Evolutionary conservation across 2,888 invertebrate genomes (phyloP).

Genomic region (Diarsia mendica): DNA sequence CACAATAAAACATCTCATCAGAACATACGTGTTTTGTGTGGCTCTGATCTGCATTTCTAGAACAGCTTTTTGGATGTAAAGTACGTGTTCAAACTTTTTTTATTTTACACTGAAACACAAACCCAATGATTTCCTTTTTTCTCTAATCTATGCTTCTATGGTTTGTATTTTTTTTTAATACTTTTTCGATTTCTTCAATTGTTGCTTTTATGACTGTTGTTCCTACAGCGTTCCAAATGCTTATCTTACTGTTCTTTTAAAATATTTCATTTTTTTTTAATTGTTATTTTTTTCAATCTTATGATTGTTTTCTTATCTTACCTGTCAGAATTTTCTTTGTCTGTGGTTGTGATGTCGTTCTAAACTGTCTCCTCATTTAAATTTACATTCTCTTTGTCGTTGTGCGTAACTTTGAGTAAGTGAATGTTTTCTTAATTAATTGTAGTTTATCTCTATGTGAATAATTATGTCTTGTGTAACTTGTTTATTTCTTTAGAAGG

Average conservation of each 20-base stretch:
- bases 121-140: neutral
- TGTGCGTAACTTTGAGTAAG: slow-evolving; percentile 25
- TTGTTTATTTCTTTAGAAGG: slow-evolving; percentile 7
- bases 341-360: slow-evolving; percentile 8
- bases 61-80: slow-evolving; percentile 22
- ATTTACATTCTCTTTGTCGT: slow-evolving; percentile 23
- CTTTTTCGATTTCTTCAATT: neutral
- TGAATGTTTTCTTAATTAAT: slow-evolving; percentile 20
- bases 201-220: neutral
- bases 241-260: neutral
- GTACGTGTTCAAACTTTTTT: neutral
- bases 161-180: neutral
- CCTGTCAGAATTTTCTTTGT: neutral
- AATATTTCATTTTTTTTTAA: neutral
- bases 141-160: neutral
- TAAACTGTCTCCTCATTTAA: slow-evolving; percentile 25
- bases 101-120: neutral
- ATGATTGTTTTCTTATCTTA: neutral
- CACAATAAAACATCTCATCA: slow-evolving; percentile 59
- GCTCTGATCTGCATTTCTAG: slow-evolving; percentile 32
- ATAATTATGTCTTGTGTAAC: slow-evolving; percentile 12
- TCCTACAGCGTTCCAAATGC: neutral
- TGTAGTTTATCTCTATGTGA: slow-evolving; percentile 11
- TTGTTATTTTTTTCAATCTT: neutral
- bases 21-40: slow-evolving; percentile 41